These are phyloP conservation scores for Procambarus clarkii DNA, from an alignment of 1,140 invertebrate species.

Conservation along the genomic window DNA sequence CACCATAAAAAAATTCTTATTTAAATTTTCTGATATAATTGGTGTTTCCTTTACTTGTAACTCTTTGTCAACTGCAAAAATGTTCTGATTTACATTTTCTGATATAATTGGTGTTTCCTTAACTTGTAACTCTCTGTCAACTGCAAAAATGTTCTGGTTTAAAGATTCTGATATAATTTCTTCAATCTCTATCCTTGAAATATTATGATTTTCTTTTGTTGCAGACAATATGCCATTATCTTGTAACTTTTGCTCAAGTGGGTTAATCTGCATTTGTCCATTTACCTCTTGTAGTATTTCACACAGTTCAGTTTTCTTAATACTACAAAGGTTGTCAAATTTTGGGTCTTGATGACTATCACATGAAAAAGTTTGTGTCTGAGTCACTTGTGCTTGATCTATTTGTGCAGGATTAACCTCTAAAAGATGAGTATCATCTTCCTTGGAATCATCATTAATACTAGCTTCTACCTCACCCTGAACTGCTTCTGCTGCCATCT, in stretches of 20 bases:
- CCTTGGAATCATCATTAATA: background rate
- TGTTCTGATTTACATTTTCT: too few species aligned
- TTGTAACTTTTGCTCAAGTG: background rate
- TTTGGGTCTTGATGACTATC: background rate
- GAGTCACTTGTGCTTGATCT: background rate
- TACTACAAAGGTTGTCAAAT: background rate
- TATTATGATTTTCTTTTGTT: background rate
- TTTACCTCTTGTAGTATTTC: background rate
- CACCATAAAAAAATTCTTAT: background rate
- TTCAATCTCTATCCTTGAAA: background rate
- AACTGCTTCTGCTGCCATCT: conserved; percentile 2
- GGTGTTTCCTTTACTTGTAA: background rate
- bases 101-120: background rate
- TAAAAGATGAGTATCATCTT: background rate
- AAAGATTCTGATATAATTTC: background rate
- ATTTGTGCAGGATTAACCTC: background rate
- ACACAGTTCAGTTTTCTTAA: background rate
- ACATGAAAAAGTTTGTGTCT: background rate
- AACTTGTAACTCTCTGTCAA: too few species aligned
- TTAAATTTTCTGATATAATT: too few species aligned
- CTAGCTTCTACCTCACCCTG: background rate
- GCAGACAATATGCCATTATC: background rate
- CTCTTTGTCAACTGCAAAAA: background rate
- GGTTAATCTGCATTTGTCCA: background rate
- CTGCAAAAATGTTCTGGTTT: too few species aligned